These are phyloP conservation scores for Helicoverpa zea DNA, from an alignment of 1,140 invertebrate genomes.

Conservation along the genomic window DNA sequence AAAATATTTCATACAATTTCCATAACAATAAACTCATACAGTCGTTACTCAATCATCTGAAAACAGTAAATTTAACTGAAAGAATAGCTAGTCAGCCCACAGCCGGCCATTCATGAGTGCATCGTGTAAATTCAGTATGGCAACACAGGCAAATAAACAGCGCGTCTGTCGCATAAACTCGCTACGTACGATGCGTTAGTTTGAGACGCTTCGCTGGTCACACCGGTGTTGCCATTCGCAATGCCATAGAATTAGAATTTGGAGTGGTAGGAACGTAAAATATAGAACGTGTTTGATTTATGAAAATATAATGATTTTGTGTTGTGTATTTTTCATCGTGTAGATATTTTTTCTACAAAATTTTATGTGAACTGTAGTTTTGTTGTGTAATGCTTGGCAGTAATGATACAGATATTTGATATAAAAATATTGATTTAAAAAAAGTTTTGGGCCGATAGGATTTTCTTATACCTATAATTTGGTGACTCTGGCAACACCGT, in stretches of 20 bases:
- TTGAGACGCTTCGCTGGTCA: slow-evolving; percentile 48
- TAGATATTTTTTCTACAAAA: no score
- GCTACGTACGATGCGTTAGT: slow-evolving; percentile 49
- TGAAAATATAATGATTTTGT: neutral
- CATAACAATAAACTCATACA: slow-evolving; percentile 21
- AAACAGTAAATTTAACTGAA: slow-evolving; percentile 26
- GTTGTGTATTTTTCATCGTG: no score
- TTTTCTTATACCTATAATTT: neutral
- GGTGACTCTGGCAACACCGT: slow-evolving; percentile 4
- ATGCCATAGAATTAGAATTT: slow-evolving; percentile 36
- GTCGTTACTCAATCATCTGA: slow-evolving; percentile 19
- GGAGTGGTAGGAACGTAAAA: slow-evolving; percentile 30
- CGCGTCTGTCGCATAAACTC: slow-evolving; percentile 51
- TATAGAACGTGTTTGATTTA: neutral
- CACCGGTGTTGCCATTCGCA: slow-evolving; percentile 33
- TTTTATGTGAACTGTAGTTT: no score
- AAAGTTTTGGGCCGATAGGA: no score
- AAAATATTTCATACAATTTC: slow-evolving; percentile 16
- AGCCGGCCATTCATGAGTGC: slow-evolving; percentile 28
- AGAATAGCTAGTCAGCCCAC: slow-evolving; percentile 14
- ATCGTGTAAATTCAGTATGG: slow-evolving; percentile 29
- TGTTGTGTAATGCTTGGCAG: no score
- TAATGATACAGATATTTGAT: no score
- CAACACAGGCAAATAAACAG: slow-evolving; percentile 49
- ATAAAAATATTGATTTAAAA: no score